A percentile compares a stretch with the other conserved stretches of the same genome.
These are phyloP conservation scores for Gavia stellata DNA, from an alignment of 2,113 vertebrate genomes.

Conservation along the genomic window DNA sequence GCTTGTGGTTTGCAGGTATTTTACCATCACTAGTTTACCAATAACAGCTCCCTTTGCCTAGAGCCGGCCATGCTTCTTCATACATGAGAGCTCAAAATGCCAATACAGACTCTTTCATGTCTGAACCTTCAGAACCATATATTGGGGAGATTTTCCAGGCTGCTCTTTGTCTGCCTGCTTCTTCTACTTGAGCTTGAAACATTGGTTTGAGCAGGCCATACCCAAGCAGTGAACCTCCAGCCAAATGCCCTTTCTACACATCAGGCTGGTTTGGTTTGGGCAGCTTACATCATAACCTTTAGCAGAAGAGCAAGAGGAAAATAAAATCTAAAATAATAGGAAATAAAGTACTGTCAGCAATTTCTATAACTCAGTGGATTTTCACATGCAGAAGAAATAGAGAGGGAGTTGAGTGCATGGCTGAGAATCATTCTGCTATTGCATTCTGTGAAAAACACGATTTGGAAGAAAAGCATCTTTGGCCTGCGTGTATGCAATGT, in stretches of 20 bases:
- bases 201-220: neutral
- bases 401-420: neutral
- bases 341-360: neutral
- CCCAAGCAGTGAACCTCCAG: neutral
- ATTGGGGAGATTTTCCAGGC: neutral
- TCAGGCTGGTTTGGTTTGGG: neutral
- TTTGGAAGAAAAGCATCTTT: neutral
- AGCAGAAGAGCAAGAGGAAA: neutral
- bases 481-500: neutral
- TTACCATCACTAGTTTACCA: neutral
- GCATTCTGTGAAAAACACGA: neutral
- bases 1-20: neutral
- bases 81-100: neutral
- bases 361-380: neutral
- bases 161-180: neutral
- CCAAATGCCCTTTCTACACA: neutral
- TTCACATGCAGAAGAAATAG: neutral
- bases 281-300: neutral
- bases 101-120: neutral
- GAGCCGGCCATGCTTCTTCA: neutral
- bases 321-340: neutral
- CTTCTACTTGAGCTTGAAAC: neutral
- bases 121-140: neutral
- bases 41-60: neutral
- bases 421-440: neutral